Percentiles rank a stretch among this genome's conserved stretches.
phyloP scores from a whole-genome alignment of 2,113 vertebrate species.

The Caloenas nicobarica region DNA sequence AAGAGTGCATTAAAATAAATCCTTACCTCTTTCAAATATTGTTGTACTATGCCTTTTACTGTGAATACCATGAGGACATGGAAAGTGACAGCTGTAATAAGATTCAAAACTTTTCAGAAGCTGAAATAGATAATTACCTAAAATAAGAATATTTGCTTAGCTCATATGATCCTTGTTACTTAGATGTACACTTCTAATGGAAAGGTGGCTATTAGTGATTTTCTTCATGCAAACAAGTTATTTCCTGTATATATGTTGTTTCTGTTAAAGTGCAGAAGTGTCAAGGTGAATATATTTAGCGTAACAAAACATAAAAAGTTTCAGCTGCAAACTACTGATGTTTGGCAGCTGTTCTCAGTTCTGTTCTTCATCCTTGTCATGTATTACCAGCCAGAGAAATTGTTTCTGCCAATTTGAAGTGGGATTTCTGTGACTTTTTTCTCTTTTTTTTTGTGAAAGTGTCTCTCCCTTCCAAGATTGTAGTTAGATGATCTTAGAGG shows the following conservation, averaged over 20 bases:
- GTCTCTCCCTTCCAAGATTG: neutral
- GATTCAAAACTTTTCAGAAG: neutral
- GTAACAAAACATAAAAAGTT: neutral
- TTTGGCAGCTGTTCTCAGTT: neutral
- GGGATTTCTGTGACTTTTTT: neutral
- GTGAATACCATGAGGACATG: neutral
- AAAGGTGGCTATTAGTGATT: neutral
- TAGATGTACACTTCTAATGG: neutral
- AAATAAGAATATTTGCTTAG: neutral
- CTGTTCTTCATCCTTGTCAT: neutral
- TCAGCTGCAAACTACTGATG: neutral
- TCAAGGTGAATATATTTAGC: neutral
- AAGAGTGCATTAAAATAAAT: neutral
- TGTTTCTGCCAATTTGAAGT: neutral
- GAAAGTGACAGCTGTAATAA: neutral
- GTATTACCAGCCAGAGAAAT: neutral
- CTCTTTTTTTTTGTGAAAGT: neutral
- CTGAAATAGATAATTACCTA: neutral
- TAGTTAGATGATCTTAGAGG: neutral
- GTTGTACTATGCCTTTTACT: neutral
- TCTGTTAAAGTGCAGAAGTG: neutral
- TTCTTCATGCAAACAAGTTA: neutral
- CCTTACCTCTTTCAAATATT: fast-evolving
- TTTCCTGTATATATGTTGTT: neutral
- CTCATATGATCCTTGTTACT: neutral